Evolutionary conservation across 2,888 invertebrate genomes (phyloP).

Genomic region (Liopterus haemorrhoidalis): DNA sequence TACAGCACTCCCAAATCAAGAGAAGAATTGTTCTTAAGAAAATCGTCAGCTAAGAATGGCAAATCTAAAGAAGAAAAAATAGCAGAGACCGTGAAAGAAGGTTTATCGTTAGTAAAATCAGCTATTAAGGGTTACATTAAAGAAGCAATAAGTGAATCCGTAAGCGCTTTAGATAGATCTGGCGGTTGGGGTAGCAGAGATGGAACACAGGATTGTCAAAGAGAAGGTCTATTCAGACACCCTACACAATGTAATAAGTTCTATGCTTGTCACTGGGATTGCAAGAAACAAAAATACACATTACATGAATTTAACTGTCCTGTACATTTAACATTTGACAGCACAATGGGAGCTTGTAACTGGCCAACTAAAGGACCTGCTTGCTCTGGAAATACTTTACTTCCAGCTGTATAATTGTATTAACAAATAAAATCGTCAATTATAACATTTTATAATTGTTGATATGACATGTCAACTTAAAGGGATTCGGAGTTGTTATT

Average conservation of each 20-base stretch:
- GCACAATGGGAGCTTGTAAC: conserved; percentile 69
- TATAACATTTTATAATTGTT: too few relatives aligned
- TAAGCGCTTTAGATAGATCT: conserved; percentile 51
- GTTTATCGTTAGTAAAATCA: conserved; percentile 39
- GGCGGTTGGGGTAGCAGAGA: conserved; percentile 58
- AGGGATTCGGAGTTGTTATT: conserved; percentile 2
- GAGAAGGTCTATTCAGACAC: conserved; percentile 61
- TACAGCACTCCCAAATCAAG: conserved; percentile 20
- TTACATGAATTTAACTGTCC: conserved; percentile 74
- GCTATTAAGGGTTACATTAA: conserved; percentile 38
- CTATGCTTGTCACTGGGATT: conserved; percentile 76
- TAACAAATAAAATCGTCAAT: too few relatives aligned
- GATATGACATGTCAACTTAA: conserved; percentile 5
- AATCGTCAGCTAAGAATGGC: conserved; percentile 21
- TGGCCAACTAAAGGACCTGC: conserved; percentile 77
- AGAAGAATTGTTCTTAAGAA: conserved; percentile 27
- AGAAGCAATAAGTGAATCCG: conserved; percentile 44
- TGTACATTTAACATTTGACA: conserved; percentile 70
- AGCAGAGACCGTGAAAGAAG: conserved; percentile 36
- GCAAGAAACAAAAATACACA: conserved; percentile 67
- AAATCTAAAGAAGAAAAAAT: conserved; percentile 30
- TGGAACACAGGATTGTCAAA: conserved; percentile 56
- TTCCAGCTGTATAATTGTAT: conserved; percentile 40
- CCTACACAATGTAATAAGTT: conserved; percentile 76
- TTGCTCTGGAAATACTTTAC: conserved; percentile 61